Evolutionary conservation across 2,888 invertebrate species (phyloP).

Genomic region (Clunio marinus): DNA sequence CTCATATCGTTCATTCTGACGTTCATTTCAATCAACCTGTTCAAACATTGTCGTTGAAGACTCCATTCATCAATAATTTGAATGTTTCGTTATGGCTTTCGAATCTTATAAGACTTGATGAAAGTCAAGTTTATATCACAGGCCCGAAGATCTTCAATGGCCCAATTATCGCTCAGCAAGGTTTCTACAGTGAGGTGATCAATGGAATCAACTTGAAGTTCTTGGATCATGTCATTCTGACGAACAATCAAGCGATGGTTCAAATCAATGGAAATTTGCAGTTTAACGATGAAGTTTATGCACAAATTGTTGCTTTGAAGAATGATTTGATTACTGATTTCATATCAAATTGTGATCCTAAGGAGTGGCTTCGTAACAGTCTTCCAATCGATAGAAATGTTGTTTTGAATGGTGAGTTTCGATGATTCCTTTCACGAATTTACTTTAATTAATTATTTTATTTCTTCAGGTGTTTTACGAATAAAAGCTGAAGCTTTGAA

Average conservation of each 20-base stretch:
- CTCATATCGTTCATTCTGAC: constrained; percentile 45
- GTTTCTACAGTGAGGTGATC: not conserved
- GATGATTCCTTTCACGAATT: not conserved
- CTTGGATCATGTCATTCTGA: not conserved
- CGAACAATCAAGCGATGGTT: constrained; percentile 43
- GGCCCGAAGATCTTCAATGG: not conserved
- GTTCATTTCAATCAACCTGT: constrained; percentile 42
- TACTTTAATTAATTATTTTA: constrained; percentile 14
- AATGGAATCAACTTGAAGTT: constrained; percentile 39
- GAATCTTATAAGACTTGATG: constrained; percentile 52
- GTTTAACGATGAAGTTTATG: constrained; percentile 47
- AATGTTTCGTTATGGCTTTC: constrained; percentile 47
- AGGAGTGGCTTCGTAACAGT: too few species aligned
- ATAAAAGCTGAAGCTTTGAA: constrained; percentile 49
- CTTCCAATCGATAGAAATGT: not conserved
- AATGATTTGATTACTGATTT: constrained; percentile 46
- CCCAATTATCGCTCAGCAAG: not conserved
- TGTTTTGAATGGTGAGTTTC: not conserved
- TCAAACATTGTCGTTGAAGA: constrained; percentile 43
- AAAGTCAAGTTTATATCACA: not conserved
- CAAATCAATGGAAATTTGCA: constrained; percentile 46
- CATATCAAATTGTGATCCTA: constrained; percentile 49
- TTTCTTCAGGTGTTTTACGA: constrained; percentile 48
- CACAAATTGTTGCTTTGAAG: constrained; percentile 43
- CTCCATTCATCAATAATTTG: constrained; percentile 41